Conservation (phyloP, 1,140 invertebrate species). For the Aplysia californica region DNA sequence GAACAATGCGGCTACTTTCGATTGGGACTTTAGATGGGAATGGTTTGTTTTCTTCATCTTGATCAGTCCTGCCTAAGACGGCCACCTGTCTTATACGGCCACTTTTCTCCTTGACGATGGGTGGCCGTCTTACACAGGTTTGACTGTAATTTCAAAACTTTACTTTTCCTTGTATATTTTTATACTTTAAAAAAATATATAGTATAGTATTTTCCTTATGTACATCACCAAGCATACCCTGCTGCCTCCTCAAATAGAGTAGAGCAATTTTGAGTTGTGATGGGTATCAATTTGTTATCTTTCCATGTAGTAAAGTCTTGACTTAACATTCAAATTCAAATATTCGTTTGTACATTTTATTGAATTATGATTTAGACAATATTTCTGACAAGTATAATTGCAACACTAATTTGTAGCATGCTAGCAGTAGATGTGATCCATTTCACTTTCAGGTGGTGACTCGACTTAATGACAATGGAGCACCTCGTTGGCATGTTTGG, state of each 20-base stretch:
- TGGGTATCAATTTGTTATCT: background rate
- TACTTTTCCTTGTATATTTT: no score
- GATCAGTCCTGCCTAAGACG: no score
- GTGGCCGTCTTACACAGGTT: no score
- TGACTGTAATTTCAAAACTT: no score
- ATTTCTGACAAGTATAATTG: background rate
- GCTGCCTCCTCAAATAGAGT: background rate
- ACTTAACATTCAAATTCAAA: background rate
- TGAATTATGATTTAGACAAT: background rate
- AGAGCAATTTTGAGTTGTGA: no score
- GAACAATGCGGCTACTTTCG: no score
- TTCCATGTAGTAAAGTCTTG: background rate
- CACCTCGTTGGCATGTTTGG: slow-evolving; percentile 84
- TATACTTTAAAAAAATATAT: no score
- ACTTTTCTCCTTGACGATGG: no score
- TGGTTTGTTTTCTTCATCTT: no score
- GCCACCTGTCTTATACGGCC: no score
- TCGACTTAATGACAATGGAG: slow-evolving; percentile 72
- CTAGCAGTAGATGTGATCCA: no score
- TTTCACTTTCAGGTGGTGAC: background rate
- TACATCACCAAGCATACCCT: background rate
- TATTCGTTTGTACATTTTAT: background rate
- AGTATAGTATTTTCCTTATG: background rate
- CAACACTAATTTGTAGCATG: background rate
- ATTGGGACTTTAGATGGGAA: no score